Evolutionary conservation across 2,113 vertebrate species (phyloP), one percentile per base, ranked within the genome.

Genomic region (Entelurus aequoreus): DNA sequence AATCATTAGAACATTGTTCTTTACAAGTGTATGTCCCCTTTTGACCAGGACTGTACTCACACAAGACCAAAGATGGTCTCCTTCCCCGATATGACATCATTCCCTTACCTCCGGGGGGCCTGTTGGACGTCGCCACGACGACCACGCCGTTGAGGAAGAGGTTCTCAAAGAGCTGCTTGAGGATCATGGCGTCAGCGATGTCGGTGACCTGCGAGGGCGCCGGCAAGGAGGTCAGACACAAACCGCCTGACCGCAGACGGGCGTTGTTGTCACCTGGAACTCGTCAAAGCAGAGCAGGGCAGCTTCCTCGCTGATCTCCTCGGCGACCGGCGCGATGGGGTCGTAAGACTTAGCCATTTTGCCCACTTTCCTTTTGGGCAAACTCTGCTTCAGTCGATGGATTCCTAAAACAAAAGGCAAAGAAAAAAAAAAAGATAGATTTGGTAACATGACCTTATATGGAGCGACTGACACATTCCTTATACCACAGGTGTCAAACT

Each of bases 151-250:
- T 93, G 81, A 89, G 87, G 76, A 99, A 98, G 60, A 99, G 92
- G 84, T 98, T 98, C 91, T 98, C 96, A 91, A 99, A 99, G 68
- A 99, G 95, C 90, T 98, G 97, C 83, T 98, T 98, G 65, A 99
- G 92, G 85, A 99, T 98, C 97, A 99, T 99, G 87, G 97, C 97
- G 79, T 99, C 96, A 61, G 97, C 97, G 71, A 99, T 99, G 84
- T 99, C 97, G 65, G 96, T 98, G 86, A 99, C 97, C 97, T 99
- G 80, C 72, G 85, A 83, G 3, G 12, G 28, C 21, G 12, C 42
- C n/a, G 5, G 42, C 11, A n/a, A 15, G 13, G 35, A 6, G 21
- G 59, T 37, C 12, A 49, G 21, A 6, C 8, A 36, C 16, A 52
- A 4, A 52, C 7, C 7, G 9, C n/a, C 13, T 1, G 50, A 8